Base-by-base conservation (phyloP, 1,140 invertebrate genomes). In the Drosophila pallidifrons region DNA sequence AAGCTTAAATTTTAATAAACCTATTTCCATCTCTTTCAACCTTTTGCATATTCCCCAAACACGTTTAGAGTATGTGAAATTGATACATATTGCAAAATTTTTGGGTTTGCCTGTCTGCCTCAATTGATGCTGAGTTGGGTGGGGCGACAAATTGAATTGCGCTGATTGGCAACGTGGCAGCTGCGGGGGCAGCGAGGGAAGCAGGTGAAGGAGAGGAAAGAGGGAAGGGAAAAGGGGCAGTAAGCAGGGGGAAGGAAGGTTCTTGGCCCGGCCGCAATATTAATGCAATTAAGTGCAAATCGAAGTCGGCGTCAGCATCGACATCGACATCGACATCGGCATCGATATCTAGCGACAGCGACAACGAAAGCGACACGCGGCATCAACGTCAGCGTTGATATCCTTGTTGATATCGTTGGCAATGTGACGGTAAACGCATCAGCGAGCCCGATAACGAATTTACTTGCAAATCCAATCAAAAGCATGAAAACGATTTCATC, bases 221-320 rank as follows among this genome's bases (percentile, higher is more conserved):
- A 32, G 11, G 11, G 1, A 28, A 7, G 2, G 38, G 46, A 5
- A 20, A 5, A 5, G 38, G 35, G 28, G 32, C 25, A 25, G 66
- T 13, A 43, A 43, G 41, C 41, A n/a, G 41, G 41, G 13, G 16
- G 65, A 20, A 58, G 20, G 65, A 20, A 58, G 68, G 55, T 76
- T 74, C 76, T 82, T 74, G 65, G 47, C 43, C 43, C 49, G 54
- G 66, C 71, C 82, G 43, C 72, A 82, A 77, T 79, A 80, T 88
- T 87, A 87, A 88, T 87, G 82, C 82, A 87, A 87, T 87, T 87
- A 87, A 87, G 65, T 79, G 83, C 71, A 79, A 82, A 82, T 83
- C 81, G 77, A 69, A 79, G 77, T 77, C 63, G 61, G 45, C 65
- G 55, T 66, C 68, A 60, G 32, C 38, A 54, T 54, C 35, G 10